Conservation (phyloP, 2,888 invertebrate genomes). For the Drosophila paracracens region DNA sequence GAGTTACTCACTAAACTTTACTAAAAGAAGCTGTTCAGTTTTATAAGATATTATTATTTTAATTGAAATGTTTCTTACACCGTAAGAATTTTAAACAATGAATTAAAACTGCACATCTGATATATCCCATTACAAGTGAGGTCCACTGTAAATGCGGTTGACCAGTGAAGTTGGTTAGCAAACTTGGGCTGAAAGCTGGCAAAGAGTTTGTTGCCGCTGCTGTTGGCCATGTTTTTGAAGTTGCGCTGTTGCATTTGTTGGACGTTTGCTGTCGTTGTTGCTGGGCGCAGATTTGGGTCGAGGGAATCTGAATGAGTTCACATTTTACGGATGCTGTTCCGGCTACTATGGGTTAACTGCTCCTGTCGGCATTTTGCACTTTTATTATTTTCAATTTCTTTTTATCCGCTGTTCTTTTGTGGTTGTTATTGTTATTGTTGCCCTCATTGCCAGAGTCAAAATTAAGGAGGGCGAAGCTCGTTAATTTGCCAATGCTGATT, state of each 20-base stretch:
- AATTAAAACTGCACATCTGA: background rate
- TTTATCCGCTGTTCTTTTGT: constrained; percentile 11
- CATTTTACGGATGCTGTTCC: constrained; percentile 41
- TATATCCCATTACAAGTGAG: constrained; percentile 22
- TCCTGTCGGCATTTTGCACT: constrained; percentile 33
- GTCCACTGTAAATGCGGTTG: constrained; percentile 33
- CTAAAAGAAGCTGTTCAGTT: background rate
- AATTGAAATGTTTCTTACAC: background rate
- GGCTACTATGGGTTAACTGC: constrained; percentile 29
- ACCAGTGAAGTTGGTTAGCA: constrained; percentile 54
- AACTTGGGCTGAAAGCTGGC: constrained; percentile 40
- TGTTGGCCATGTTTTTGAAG: constrained; percentile 34
- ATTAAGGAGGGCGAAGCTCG: constrained; percentile 42
- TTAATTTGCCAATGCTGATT: constrained; percentile 52
- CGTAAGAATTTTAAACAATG: background rate
- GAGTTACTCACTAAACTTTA: too few species aligned
- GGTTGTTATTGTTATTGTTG: constrained; percentile 16
- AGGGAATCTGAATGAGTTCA: constrained; percentile 66
- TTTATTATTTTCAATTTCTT: constrained; percentile 21
- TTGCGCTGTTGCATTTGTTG: constrained; percentile 61
- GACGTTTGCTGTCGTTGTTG: constrained; percentile 30
- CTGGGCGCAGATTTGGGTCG: constrained; percentile 69
- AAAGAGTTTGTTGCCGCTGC: constrained; percentile 27
- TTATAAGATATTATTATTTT: background rate
- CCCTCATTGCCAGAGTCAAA: constrained; percentile 43